Evolutionary conservation across 2,113 vertebrate genomes (phyloP).

Genomic region (Psammodynastes pulverulentus): DNA sequence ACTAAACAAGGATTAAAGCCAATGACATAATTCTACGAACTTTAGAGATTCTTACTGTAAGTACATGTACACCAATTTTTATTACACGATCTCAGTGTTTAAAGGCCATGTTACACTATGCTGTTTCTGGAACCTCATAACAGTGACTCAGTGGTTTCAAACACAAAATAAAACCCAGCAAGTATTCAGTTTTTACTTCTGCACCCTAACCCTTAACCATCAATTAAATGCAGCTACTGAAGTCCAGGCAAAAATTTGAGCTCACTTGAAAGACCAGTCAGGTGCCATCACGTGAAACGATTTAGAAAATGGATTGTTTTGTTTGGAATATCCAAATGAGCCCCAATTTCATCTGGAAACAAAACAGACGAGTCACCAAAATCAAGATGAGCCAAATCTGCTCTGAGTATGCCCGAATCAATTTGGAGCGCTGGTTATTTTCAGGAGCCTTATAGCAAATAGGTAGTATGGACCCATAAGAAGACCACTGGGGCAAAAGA

Average conservation of each 20-base stretch:
- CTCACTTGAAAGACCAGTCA: background rate
- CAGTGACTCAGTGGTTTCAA: background rate
- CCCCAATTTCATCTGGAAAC: background rate
- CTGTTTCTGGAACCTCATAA: background rate
- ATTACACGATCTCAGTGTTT: background rate
- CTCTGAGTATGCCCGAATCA: background rate
- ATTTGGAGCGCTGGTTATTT: background rate
- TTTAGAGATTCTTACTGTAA: background rate
- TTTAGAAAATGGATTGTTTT: background rate
- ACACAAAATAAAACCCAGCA: background rate
- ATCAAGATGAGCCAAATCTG: background rate
- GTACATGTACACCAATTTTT: background rate
- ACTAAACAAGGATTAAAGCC: background rate
- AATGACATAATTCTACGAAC: background rate
- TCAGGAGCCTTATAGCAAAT: background rate
- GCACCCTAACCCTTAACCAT: too few relatives aligned
- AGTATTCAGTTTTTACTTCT: background rate
- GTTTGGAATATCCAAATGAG: background rate
- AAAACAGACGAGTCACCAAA: background rate
- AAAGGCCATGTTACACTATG: background rate
- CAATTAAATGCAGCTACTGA: background rate
- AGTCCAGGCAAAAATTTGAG: background rate
- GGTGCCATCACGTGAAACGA: background rate
- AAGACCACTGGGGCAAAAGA: background rate
- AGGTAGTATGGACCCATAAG: background rate